These are phyloP conservation scores for Nibea coibor DNA, from an alignment of 2,113 vertebrate genomes.

Conservation along the genomic window DNA sequence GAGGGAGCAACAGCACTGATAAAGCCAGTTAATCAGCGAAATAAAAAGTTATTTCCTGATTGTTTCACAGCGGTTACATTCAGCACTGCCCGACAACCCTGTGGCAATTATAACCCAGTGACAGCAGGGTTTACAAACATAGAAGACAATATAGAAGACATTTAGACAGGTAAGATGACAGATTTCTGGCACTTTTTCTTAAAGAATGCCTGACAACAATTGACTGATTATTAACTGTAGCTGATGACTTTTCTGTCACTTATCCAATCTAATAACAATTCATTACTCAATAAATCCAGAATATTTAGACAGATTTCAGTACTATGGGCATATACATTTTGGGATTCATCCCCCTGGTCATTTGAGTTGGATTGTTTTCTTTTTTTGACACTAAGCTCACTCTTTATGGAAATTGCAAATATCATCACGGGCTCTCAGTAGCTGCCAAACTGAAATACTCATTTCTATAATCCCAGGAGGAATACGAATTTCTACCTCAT, in stretches of 20 bases:
- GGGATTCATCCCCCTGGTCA: neutral
- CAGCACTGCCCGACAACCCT: too few species aligned
- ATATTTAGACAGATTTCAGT: neutral
- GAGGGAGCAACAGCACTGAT: too few species aligned
- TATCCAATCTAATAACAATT: too few species aligned
- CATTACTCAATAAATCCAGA: too few species aligned
- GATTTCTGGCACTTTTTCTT: neutral
- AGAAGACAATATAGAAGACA: too few species aligned
- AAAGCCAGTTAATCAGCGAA: too few species aligned
- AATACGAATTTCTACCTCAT: conserved; percentile 32
- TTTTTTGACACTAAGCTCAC: neutral
- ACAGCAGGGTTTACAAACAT: too few species aligned
- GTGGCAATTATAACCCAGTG: too few species aligned
- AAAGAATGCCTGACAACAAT: neutral
- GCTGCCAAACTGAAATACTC: conserved; percentile 1
- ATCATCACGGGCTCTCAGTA: neutral
- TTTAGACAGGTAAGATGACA: too few species aligned
- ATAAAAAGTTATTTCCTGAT: too few species aligned
- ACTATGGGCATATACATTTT: neutral
- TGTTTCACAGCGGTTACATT: too few species aligned
- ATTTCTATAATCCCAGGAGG: conserved; percentile 33
- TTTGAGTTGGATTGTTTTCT: neutral
- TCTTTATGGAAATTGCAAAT: conserved; percentile 37
- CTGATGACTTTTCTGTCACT: too few species aligned
- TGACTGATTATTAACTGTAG: neutral